These are phyloP conservation scores for Aptenodytes forsteri DNA, from an alignment of 2,113 vertebrate species.

Conservation along the genomic window DNA sequence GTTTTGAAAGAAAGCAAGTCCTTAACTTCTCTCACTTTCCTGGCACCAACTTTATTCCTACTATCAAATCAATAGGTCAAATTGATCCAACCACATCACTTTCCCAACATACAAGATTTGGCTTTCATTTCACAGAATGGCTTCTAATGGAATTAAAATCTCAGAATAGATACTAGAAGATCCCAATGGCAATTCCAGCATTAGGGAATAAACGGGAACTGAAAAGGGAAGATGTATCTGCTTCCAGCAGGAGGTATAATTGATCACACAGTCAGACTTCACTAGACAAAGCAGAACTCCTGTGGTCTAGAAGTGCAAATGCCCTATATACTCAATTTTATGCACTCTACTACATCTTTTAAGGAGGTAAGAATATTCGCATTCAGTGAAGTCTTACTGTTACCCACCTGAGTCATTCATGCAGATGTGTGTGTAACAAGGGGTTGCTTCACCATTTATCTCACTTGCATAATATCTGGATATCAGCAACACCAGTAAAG, in stretches of 20 bases:
- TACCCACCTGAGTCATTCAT: neutral
- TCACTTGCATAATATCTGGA: neutral
- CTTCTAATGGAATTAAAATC: neutral
- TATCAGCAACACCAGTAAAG: neutral
- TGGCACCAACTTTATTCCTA: neutral
- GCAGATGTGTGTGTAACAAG: neutral
- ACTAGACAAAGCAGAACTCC: neutral
- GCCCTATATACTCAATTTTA: neutral
- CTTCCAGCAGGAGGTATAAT: neutral
- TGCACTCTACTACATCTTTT: slow-evolving; percentile 5
- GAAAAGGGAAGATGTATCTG: neutral
- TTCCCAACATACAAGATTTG: neutral
- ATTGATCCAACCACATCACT: neutral
- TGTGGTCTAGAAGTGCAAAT: neutral
- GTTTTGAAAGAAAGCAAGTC: neutral
- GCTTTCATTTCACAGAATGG: neutral
- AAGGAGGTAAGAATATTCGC: neutral
- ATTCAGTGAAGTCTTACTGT: neutral
- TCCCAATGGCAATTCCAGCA: neutral
- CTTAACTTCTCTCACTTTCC: neutral
- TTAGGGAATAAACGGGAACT: neutral
- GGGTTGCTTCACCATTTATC: neutral
- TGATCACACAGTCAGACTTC: neutral
- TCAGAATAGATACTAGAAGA: neutral
- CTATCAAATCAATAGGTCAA: neutral